Conservation (phyloP, 30 jellyfish, hydroid and myxozoan species). For the Mastigias papua region DNA sequence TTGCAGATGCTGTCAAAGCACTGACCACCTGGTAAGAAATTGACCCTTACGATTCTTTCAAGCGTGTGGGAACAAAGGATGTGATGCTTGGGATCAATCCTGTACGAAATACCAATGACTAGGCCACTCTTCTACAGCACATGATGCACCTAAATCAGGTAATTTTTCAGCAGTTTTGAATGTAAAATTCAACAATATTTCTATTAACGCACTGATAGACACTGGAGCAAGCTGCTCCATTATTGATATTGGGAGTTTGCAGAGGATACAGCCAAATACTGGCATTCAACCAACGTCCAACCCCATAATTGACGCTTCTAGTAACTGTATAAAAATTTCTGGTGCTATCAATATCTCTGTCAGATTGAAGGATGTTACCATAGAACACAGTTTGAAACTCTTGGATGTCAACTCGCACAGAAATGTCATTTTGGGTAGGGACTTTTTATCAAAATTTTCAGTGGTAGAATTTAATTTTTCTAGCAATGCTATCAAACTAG, state of each 20-base stretch:
- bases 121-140: neutral
- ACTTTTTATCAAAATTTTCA: conserved; percentile 35
- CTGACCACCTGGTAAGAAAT: conserved; percentile 25
- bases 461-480: conserved; percentile 47
- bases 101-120: neutral
- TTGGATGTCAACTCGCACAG: conserved; percentile 1
- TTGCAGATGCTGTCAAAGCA: conserved; percentile 46
- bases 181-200: neutral
- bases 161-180: neutral
- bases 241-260: conserved; percentile 26
- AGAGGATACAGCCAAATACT: conserved; percentile 10
- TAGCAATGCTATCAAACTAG: conserved; percentile 42
- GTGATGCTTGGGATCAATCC: conserved; percentile 36
- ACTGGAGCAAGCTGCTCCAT: conserved; percentile 38
- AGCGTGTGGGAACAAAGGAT: conserved; percentile 48
- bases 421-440: conserved; percentile 50
- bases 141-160: neutral
- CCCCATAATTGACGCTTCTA: conserved; percentile 63
- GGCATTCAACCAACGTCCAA: conserved; percentile 1
- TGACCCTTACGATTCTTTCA: conserved; percentile 52
- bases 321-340: conserved; percentile 49
- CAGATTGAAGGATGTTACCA: conserved; percentile 22
- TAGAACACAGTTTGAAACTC: conserved; percentile 19
- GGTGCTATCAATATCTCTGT: conserved; percentile 46
- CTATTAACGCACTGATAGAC: neutral